A percentile compares a stretch with the other conserved stretches of the same genome.
Evolutionary conservation across 1,140 invertebrate genomes (phyloP).

Genomic region (Ceratosolen solmsi): DNA sequence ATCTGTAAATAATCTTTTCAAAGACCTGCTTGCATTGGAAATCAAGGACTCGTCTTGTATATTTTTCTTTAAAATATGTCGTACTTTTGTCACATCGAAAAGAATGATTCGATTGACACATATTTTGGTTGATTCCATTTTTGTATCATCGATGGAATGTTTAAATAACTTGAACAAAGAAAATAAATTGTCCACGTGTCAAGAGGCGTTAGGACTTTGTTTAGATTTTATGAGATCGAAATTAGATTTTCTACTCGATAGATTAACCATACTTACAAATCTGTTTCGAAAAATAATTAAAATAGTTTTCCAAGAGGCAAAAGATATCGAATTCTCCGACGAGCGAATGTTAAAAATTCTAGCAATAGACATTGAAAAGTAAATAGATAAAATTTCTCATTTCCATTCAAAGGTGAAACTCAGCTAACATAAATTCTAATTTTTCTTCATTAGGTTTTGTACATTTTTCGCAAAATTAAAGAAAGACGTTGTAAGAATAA

Average conservation of each 20-base stretch:
- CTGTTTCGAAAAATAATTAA: slow-evolving; percentile 37
- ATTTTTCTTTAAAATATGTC: slow-evolving; percentile 41
- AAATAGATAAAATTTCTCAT: too few species aligned
- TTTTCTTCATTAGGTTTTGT: slow-evolving; percentile 36
- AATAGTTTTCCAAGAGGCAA: slow-evolving; percentile 8
- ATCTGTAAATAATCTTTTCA: slow-evolving; percentile 28
- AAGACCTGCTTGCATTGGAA: slow-evolving; percentile 34
- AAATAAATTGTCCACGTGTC: slow-evolving; percentile 19
- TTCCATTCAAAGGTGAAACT: neutral
- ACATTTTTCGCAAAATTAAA: slow-evolving; percentile 48
- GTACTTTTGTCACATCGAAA: slow-evolving; percentile 40
- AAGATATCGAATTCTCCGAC: neutral
- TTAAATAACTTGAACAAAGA: slow-evolving; percentile 31
- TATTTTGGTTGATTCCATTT: slow-evolving; percentile 41
- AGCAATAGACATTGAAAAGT: slow-evolving; percentile 50
- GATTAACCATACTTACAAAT: slow-evolving; percentile 37
- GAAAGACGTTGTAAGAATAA: slow-evolving; percentile 46
- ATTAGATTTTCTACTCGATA: slow-evolving; percentile 42
- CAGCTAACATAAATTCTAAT: neutral
- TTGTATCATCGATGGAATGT: slow-evolving; percentile 30
- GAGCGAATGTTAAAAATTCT: slow-evolving; percentile 40
- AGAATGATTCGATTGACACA: slow-evolving; percentile 39
- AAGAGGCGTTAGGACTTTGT: slow-evolving; percentile 43
- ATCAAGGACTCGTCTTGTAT: slow-evolving; percentile 3
- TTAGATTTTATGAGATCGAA: slow-evolving; percentile 46